These are phyloP conservation scores for Brachionus angularis DNA, from an alignment of 1,140 invertebrate species.

Conservation along the genomic window DNA sequence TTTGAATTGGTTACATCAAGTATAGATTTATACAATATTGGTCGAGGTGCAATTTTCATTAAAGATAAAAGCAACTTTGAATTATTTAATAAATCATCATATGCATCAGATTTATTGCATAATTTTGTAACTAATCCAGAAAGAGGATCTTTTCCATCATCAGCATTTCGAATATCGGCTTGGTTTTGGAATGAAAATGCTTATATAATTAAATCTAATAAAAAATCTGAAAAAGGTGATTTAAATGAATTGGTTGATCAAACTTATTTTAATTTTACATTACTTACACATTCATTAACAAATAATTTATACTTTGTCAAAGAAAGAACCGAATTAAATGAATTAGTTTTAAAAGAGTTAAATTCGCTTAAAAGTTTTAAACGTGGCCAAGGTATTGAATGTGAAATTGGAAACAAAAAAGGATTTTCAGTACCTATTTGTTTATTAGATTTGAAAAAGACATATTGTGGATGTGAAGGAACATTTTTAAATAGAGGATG, in stretches of 20 bases:
- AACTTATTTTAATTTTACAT: slow-evolving; percentile 18
- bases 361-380: neutral
- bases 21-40: neutral
- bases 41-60: slow-evolving; percentile 4
- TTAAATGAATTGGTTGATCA: neutral
- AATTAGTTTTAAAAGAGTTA: neutral
- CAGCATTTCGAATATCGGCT: slow-evolving; percentile 1
- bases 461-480: slow-evolving; percentile 33
- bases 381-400: neutral
- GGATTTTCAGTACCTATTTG: slow-evolving; percentile 25
- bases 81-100: too few relatives aligned
- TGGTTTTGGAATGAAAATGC: slow-evolving; percentile 33
- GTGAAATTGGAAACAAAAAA: neutral
- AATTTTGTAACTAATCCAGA: slow-evolving; percentile 14
- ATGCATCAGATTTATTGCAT: neutral
- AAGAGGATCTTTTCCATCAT: slow-evolving; percentile 13
- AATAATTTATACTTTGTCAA: slow-evolving; percentile 5
- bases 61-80: slow-evolving; percentile 11
- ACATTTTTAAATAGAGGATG: neutral
- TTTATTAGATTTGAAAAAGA: neutral
- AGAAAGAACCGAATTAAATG: slow-evolving; percentile 10
- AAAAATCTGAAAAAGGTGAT: neutral
- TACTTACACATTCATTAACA: slow-evolving; percentile 1
- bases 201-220: slow-evolving; percentile 4
- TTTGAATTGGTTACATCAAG: neutral